Conservation (phyloP, 2,797 vertebrate genomes). For the Propithecus perrieri region DNA sequence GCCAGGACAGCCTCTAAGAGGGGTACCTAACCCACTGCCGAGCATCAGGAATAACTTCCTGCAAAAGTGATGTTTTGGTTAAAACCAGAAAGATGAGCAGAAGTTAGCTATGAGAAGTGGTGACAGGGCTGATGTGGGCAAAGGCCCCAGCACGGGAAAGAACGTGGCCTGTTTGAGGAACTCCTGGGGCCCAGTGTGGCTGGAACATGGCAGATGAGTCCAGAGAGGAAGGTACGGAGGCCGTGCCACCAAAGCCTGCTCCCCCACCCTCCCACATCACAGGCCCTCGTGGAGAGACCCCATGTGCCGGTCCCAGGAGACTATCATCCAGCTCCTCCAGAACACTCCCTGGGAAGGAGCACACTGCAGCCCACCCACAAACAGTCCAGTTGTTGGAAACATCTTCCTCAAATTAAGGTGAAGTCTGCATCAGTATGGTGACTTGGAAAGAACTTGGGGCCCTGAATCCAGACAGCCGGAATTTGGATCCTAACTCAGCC, state of each 20-base stretch:
- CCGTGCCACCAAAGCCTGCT: not conserved
- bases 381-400: not conserved
- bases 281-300: not conserved
- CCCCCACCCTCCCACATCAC: not conserved
- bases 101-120: not conserved
- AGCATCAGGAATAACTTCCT: not conserved
- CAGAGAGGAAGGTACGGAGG: not conserved
- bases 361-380: not conserved
- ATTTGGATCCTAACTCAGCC: not conserved
- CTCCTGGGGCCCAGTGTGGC: not conserved
- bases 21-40: not conserved
- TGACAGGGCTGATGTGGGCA: not conserved
- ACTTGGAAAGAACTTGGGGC: not conserved
- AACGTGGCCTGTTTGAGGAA: not conserved
- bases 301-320: not conserved
- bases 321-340: not conserved
- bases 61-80: not conserved
- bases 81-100: not conserved
- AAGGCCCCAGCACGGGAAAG: not conserved
- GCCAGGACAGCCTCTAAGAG: not conserved
- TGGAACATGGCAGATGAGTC: not conserved
- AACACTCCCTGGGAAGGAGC: not conserved
- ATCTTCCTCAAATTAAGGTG: not conserved
- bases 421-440: not conserved
- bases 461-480: not conserved